Evolutionary conservation across 64 coral and sea anemone species (phyloP), one percentile per base, ranked within the genome.

Genomic region (Cladopsammia gracilis): DNA sequence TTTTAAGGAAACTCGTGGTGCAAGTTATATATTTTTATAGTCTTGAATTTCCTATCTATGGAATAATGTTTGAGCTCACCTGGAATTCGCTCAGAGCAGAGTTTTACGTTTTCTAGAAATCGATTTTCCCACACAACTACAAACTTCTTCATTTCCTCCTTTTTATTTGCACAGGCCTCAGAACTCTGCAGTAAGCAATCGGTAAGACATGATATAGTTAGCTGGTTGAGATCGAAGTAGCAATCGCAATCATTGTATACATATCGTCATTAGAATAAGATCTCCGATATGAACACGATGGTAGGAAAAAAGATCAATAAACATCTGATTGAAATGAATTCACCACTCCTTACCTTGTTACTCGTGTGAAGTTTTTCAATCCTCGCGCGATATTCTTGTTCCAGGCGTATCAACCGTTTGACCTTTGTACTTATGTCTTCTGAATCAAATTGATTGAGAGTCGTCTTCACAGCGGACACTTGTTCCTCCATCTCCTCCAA

Each of bases 41-140:
- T 34, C 34, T 34, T 34, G 34, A 34, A 34, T 34, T 34, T 34
- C 34, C 34, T 34, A 34, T 34, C 34, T 34, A 34, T 34, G 34
- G 34, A 1, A 34, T 34, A 34, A 2, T 34, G 34, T 2, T 18
- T 5, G 10, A 65, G 25, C 73, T 87, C 58, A 95, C 94, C 94
- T 91, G 94, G 94, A 15, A 95, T 95, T 58, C 70, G 85, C 58
- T 95, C 94, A 54, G 94, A 61, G 66, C 94, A 95, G 0, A 89
- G 62, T 77, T 87, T 91, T 1, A 86, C 75, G 22, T 54, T 69
- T 25, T 91, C 94, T 51, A 95, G 57, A 78, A 95, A 89, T 71
- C 79, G 64, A 62, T 95, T 95, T 26, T 95, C 94, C 94, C 94
- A 95, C 4, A 91, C 81, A 49, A 78, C 77, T 43, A 91, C 94